phyloP scores from a whole-genome alignment of 2,113 vertebrate genomes.

The Ceyx melanurus region DNA sequence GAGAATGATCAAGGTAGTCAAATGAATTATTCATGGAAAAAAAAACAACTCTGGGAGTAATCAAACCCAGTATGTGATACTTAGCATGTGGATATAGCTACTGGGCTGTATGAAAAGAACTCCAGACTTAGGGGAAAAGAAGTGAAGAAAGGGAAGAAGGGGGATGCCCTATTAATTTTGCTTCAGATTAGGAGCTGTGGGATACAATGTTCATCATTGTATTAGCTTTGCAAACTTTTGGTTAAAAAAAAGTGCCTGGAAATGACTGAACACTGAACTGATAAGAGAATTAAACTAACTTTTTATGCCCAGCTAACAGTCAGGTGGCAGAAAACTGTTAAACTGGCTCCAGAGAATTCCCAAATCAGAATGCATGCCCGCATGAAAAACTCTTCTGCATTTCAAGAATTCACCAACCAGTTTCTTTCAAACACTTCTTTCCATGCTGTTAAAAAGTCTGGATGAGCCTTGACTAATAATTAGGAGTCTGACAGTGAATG shows the following conservation, averaged over 20 bases:
- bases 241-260: background rate
- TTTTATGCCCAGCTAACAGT: background rate
- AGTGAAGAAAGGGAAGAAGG: background rate
- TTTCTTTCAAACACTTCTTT: background rate
- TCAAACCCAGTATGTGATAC: constrained; percentile 20
- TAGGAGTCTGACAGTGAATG: background rate
- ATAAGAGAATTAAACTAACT: background rate
- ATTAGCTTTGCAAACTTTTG: background rate
- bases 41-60: constrained; percentile 15
- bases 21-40: constrained; percentile 60
- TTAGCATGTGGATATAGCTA: background rate
- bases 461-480: background rate
- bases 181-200: background rate
- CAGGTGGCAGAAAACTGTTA: background rate
- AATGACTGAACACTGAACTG: background rate
- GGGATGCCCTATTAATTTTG: background rate
- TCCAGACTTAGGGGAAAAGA: background rate
- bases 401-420: background rate
- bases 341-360: background rate
- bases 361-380: background rate
- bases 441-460: background rate
- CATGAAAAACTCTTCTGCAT: background rate
- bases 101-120: background rate
- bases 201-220: background rate
- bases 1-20: constrained; percentile 37